A percentile compares a stretch with the other conserved stretches of the same genome.
phyloP scores from a whole-genome alignment of 1,140 invertebrate species.

The Delia radicum region DNA sequence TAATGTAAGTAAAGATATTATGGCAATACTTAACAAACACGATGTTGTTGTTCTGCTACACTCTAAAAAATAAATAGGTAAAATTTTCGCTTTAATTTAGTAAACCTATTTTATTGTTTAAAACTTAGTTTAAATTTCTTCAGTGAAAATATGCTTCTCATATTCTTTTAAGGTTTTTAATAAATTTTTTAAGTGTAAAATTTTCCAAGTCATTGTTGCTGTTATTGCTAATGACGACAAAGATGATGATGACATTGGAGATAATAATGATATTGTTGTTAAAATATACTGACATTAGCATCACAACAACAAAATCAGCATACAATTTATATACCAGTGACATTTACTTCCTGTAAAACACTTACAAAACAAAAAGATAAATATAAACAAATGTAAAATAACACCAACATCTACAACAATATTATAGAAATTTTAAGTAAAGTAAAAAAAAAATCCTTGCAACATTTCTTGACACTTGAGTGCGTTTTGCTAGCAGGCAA shows the following conservation, averaged over 20 bases:
- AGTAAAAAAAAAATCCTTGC: slow-evolving; percentile 7
- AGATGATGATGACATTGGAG: background rate
- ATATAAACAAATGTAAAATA: slow-evolving; percentile 10
- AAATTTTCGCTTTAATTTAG: too few species aligned
- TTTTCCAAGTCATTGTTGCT: too few species aligned
- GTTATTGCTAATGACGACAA: background rate
- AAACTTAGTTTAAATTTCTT: too few species aligned
- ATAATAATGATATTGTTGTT: background rate
- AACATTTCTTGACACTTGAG: slow-evolving; percentile 9
- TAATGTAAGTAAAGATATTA: background rate
- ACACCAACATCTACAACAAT: background rate
- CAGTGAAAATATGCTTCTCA: too few species aligned
- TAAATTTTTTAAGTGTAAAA: too few species aligned
- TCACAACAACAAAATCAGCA: background rate
- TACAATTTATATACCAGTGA: background rate
- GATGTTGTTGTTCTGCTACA: background rate
- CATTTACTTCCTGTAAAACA: slow-evolving; percentile 9
- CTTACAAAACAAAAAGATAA: background rate
- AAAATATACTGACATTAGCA: background rate
- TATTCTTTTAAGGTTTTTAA: too few species aligned
- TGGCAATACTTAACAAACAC: background rate
- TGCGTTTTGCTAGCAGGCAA: slow-evolving; percentile 18
- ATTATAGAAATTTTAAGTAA: slow-evolving; percentile 4
- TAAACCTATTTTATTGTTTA: too few species aligned
- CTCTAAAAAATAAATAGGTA: too few species aligned